Conservation (phyloP, 2,113 vertebrate species). For the Spea multiplicata region DNA sequence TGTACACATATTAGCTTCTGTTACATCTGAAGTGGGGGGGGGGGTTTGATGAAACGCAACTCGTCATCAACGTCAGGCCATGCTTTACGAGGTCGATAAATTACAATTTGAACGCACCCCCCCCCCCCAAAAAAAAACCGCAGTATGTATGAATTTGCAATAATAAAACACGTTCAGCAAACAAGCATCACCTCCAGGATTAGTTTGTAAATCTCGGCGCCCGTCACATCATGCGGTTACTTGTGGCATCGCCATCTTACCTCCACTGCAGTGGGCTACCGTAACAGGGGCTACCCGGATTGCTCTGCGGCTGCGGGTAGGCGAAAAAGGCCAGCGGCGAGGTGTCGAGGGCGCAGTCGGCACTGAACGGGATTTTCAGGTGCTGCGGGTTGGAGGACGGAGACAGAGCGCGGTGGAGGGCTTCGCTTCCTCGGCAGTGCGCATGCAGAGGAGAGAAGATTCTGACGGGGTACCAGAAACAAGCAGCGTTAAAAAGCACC, state of each 20-base stretch:
- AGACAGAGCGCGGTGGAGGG: constrained; percentile 82
- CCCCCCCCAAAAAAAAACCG: too few relatives aligned
- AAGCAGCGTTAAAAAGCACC: constrained; percentile 52
- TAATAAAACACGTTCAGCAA: too few relatives aligned
- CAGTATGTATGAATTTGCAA: too few relatives aligned
- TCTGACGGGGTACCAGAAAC: constrained; percentile 73
- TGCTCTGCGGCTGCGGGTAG: constrained; percentile 68
- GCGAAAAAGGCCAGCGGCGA: constrained; percentile 77
- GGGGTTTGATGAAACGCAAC: too few relatives aligned
- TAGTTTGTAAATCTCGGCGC: constrained; percentile 52
- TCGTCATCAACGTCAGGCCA: too few relatives aligned
- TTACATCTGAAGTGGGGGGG: too few relatives aligned
- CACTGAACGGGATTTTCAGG: constrained; percentile 70
- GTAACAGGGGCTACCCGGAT: constrained; percentile 69
- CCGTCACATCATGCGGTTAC: constrained; percentile 14
- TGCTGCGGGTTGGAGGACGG: constrained; percentile 75
- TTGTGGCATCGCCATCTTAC: constrained; percentile 71
- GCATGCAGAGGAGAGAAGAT: constrained; percentile 85
- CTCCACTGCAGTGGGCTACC: constrained; percentile 86
- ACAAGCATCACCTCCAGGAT: neutral
- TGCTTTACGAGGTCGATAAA: too few relatives aligned
- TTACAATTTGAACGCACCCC: too few relatives aligned
- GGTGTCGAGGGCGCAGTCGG: constrained; percentile 76
- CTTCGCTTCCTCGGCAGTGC: constrained; percentile 87
- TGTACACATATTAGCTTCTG: too few relatives aligned